These are phyloP conservation scores for Brachystomella parvula DNA, from an alignment of 1,140 invertebrate genomes.

Conservation along the genomic window DNA sequence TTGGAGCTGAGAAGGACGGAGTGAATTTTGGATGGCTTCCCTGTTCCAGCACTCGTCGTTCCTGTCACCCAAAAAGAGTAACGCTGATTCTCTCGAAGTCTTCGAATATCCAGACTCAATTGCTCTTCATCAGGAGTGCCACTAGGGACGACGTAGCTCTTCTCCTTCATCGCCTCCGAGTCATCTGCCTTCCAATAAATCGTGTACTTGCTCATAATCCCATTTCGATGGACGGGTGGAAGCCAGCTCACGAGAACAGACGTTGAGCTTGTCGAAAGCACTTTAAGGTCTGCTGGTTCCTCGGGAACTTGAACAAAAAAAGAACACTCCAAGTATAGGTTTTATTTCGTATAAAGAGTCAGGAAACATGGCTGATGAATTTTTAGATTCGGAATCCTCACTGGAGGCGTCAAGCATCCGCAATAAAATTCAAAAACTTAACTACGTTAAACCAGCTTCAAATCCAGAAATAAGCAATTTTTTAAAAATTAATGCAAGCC, in stretches of 20 bases:
- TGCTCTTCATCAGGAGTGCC: conserved; percentile 10
- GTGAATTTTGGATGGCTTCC: conserved; percentile 34
- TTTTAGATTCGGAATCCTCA: too few relatives aligned
- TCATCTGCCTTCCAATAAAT: conserved; percentile 48
- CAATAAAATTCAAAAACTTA: too few relatives aligned
- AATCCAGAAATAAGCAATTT: too few relatives aligned
- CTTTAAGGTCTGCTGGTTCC: conserved; percentile 65
- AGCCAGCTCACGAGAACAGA: conserved; percentile 70
- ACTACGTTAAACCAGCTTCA: too few relatives aligned
- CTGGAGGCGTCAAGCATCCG: too few relatives aligned
- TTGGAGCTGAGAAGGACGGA: conserved; percentile 34
- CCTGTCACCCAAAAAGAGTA: conserved; percentile 44
- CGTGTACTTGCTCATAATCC: conserved; percentile 63
- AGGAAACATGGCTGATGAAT: background rate
- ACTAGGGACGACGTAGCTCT: background rate
- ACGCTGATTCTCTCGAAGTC: conserved; percentile 30
- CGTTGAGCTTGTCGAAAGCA: conserved; percentile 55
- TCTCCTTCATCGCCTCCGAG: conserved; percentile 17
- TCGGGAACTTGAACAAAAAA: conserved; percentile 50
- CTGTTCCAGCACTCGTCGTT: conserved; percentile 34
- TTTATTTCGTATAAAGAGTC: background rate
- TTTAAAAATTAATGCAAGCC: too few relatives aligned
- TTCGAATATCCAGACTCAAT: conserved; percentile 36
- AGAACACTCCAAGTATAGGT: background rate
- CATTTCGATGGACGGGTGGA: conserved; percentile 62